Evolutionary conservation across 2,113 vertebrate species (phyloP), one percentile per base, ranked within the genome.

Genomic region (Alligator mississippiensis): DNA sequence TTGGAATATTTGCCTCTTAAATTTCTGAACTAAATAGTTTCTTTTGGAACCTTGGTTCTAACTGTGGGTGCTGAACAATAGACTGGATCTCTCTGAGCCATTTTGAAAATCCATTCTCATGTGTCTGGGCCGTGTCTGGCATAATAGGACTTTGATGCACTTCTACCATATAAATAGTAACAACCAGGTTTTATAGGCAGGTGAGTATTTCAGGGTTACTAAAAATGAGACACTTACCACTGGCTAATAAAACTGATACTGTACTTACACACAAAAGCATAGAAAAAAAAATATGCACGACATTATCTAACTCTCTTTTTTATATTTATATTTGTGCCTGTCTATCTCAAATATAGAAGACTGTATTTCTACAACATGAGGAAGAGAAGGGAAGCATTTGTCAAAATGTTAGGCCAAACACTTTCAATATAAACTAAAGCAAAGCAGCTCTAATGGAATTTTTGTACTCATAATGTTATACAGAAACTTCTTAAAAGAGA

Each of bases 41-140:
- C 0, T 30, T 38, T 64, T 5, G 66, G 30, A 64, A 19, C 5
- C 16, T 21, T 57, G 28, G 25, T 2, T 58, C 19, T 30, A 5
- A 59, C 9, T 72, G 62, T 10, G n/a, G 2, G 2, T 3, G 15
- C 0, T 0, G 60, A 83, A 60, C 27, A 80, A 1, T 21, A 11
- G 34, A 34, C 30, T 34, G n/a, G n/a, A 70, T n/a, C 68, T 47
- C 47, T 2, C 62, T 34, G 21, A 85, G 34, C 2, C 1, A 47
- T 77, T 70, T 11, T 21, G 18, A 68, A 79, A 85, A 83, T n/a
- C 16, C 16, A 25, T 22, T 18, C 10, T 21, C 63, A 66, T 58
- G 5, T 58, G 55, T 22, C 28, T 70, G 14, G 27, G 18, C 4
- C 4, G n/a, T 3, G 57, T 1, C 0, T 59, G 63, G 30, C 61